These are phyloP conservation scores for Asteroscopus sphinx DNA, from an alignment of 2,888 invertebrate species.

Conservation along the genomic window DNA sequence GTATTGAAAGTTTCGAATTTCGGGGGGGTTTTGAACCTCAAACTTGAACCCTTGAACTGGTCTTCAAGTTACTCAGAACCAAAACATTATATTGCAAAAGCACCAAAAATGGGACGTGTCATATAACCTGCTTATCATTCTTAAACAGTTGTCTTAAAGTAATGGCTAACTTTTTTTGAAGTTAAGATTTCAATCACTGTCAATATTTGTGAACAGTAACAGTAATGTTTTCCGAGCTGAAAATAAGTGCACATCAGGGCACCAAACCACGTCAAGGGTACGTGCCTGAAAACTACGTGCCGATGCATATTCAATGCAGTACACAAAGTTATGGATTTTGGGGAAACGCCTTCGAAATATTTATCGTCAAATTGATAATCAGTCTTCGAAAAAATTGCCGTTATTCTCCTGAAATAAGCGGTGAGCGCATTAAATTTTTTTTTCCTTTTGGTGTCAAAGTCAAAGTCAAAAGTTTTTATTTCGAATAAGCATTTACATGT, in stretches of 20 bases:
- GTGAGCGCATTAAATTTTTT: too few relatives aligned
- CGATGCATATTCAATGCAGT: constrained; percentile 37
- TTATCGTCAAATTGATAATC: neutral
- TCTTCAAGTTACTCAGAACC: too few relatives aligned
- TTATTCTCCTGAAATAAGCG: too few relatives aligned
- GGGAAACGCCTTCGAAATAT: constrained; percentile 2
- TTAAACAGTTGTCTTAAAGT: neutral
- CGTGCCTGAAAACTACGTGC: constrained; percentile 46
- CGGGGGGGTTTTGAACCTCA: too few relatives aligned
- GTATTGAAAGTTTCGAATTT: too few relatives aligned
- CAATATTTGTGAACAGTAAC: constrained; percentile 24
- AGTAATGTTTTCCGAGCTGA: constrained; percentile 9
- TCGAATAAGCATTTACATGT: too few relatives aligned
- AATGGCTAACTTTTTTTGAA: constrained; percentile 7
- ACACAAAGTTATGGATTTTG: constrained; percentile 11
- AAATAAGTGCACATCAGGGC: constrained; percentile 8
- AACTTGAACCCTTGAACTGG: too few relatives aligned
- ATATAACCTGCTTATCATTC: constrained; percentile 15
- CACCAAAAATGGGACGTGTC: too few relatives aligned
- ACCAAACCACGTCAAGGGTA: constrained; percentile 34
- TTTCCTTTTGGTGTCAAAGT: too few relatives aligned
- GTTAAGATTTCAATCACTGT: constrained; percentile 17
- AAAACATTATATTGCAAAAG: too few relatives aligned
- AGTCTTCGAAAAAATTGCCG: neutral
- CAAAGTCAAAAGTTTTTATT: too few relatives aligned